phyloP scores from a whole-genome alignment of 2,113 vertebrate species.

The Chiloscyllium plagiosum region DNA sequence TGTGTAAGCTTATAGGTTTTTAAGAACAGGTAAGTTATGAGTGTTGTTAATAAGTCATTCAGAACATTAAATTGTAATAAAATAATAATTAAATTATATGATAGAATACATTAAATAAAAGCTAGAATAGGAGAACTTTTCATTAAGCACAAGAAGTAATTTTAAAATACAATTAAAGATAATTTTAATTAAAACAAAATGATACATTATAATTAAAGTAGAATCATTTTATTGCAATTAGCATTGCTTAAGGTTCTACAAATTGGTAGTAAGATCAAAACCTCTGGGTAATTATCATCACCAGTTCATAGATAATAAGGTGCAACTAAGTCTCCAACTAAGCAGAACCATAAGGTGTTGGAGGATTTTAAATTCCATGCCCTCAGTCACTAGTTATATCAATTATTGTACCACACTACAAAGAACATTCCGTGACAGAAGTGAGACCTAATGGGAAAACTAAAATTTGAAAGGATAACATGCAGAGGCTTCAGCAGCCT shows the following conservation, averaged over 20 bases:
- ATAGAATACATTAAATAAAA: slow-evolving; percentile 29
- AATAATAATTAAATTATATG: slow-evolving; percentile 26
- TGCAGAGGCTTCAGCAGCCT: neutral
- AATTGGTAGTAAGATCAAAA: slow-evolving; percentile 33
- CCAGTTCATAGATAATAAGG: slow-evolving; percentile 33
- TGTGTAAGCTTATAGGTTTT: neutral
- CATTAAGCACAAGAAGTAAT: slow-evolving; percentile 9
- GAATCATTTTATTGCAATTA: slow-evolving; percentile 32
- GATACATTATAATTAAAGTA: slow-evolving; percentile 27
- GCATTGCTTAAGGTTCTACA: slow-evolving; percentile 25
- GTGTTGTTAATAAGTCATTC: slow-evolving; percentile 8
- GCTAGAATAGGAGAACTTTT: slow-evolving; percentile 27
- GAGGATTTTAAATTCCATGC: slow-evolving; percentile 1
- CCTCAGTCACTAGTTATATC: neutral
- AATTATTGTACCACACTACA: neutral
- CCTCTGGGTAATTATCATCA: slow-evolving; percentile 16
- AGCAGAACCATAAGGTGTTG: slow-evolving; percentile 9
- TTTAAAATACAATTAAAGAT: slow-evolving; percentile 36
- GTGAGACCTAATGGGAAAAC: neutral
- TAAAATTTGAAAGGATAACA: neutral
- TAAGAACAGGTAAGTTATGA: neutral
- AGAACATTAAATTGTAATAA: slow-evolving; percentile 31
- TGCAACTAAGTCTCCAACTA: slow-evolving; percentile 19
- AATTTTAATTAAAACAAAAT: slow-evolving; percentile 36
- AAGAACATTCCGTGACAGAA: neutral